phyloP scores from a whole-genome alignment of 2,888 invertebrate genomes.

The Brassicogethes aeneus region DNA sequence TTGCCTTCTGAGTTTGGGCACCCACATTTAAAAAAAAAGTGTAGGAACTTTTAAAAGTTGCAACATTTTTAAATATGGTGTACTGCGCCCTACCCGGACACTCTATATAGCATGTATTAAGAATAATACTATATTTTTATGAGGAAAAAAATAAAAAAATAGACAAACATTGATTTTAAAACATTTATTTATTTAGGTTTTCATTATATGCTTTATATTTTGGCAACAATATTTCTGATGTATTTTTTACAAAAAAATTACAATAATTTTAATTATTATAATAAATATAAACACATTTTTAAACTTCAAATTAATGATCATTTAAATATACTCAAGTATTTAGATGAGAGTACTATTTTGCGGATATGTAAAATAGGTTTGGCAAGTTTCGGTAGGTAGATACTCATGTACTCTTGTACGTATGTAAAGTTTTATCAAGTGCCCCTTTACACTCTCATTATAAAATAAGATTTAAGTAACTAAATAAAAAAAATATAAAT shows the following conservation, averaged over 20 bases:
- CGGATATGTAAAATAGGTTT: conserved; percentile 11
- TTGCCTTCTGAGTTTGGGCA: no score
- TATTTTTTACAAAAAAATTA: conserved; percentile 15
- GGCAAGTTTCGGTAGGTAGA: conserved; percentile 5
- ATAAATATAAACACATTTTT: conserved; percentile 12
- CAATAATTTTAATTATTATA: conserved; percentile 10
- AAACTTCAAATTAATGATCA: conserved; percentile 10
- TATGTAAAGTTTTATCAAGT: no score
- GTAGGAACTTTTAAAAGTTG: no score
- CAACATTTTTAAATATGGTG: no score
- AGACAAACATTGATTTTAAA: no score
- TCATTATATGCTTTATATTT: conserved; percentile 18
- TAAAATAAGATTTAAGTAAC: no score
- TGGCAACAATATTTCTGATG: conserved; percentile 17
- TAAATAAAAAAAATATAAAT: conserved; percentile 20
- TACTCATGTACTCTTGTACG: conserved; percentile 3
- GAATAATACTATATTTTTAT: no score
- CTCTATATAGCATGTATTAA: no score
- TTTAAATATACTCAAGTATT: conserved; percentile 9
- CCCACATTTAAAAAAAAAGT: no score
- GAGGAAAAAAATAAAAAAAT: no score
- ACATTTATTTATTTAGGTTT: conserved; percentile 12
- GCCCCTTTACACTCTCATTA: no score
- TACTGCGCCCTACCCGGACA: no score
- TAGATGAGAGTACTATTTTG: conserved; percentile 9